Evolutionary conservation across 2,888 invertebrate species (phyloP).

Genomic region (Drosophila engyochracea): DNA sequence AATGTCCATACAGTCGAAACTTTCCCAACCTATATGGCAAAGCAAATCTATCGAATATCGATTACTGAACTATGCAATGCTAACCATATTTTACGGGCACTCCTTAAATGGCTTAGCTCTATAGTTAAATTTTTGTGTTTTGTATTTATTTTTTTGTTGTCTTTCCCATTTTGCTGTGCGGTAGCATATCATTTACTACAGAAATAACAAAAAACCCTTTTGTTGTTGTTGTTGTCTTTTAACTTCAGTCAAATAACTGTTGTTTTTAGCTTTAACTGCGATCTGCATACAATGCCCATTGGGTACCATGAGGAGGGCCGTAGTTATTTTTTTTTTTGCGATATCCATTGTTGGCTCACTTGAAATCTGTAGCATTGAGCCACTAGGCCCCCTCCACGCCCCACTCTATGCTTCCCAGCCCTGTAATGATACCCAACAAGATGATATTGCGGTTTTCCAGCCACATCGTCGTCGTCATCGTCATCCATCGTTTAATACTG

Average conservation of each 20-base stretch:
- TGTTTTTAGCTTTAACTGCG: constrained; percentile 28
- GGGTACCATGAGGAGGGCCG: constrained; percentile 19
- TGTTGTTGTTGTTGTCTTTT: constrained; percentile 6
- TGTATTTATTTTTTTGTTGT: not conserved
- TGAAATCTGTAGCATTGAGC: constrained; percentile 66
- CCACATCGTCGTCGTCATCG: constrained; percentile 22
- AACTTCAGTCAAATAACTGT: constrained; percentile 36
- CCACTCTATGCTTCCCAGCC: constrained; percentile 3
- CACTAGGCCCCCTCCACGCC: not conserved
- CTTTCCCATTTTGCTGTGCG: constrained; percentile 9
- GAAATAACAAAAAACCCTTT: constrained; percentile 40
- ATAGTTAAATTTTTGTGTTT: constrained; percentile 1
- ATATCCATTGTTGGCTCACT: constrained; percentile 64
- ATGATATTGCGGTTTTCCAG: constrained; percentile 68
- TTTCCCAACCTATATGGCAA: constrained; percentile 31
- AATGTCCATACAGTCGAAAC: constrained; percentile 41
- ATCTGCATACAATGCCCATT: constrained; percentile 75
- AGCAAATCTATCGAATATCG: constrained; percentile 51
- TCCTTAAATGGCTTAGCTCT: constrained; percentile 45
- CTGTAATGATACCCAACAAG: constrained; percentile 71
- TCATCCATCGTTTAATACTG: constrained; percentile 34
- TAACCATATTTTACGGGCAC: constrained; percentile 52
- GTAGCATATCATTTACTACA: constrained; percentile 64
- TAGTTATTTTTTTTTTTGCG: constrained; percentile 14
- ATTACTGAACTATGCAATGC: constrained; percentile 39